These are phyloP conservation scores for Galerucella pusilla DNA, from an alignment of 2,888 invertebrate species.

Conservation along the genomic window DNA sequence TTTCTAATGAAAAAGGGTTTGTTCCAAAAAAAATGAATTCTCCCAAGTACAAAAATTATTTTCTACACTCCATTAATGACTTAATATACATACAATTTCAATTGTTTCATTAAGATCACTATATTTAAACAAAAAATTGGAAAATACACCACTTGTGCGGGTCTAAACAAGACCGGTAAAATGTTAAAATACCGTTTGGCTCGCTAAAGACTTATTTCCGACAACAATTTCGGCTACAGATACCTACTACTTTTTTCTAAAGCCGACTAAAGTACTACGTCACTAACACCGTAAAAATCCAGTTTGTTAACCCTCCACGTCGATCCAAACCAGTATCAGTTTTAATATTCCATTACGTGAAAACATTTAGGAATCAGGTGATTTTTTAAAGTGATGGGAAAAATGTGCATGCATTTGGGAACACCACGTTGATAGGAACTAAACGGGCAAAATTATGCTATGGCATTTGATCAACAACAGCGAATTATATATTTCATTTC, in stretches of 20 bases:
- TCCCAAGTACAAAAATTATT: too few species aligned
- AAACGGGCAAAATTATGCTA: too few species aligned
- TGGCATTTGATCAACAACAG: too few species aligned
- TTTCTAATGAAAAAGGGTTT: too few species aligned
- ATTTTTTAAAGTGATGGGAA: constrained; percentile 10
- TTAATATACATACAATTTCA: too few species aligned
- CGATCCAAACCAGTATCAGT: constrained; percentile 14
- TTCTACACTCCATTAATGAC: too few species aligned
- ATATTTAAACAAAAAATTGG: not conserved
- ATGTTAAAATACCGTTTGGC: constrained; percentile 5
- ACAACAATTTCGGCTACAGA: constrained; percentile 10
- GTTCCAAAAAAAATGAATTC: too few species aligned
- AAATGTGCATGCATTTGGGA: not conserved
- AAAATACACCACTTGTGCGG: not conserved
- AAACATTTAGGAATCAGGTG: constrained; percentile 20
- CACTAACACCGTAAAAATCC: constrained; percentile 15
- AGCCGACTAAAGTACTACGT: constrained; percentile 7
- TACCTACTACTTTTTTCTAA: constrained; percentile 10
- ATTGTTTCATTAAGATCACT: too few species aligned
- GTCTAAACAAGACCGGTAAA: not conserved
- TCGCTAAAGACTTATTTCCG: constrained; percentile 15
- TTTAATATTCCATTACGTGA: constrained; percentile 26
- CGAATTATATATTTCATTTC: too few species aligned
- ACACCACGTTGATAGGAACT: not conserved
- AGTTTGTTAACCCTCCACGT: constrained; percentile 18